Evolutionary conservation across 2,113 vertebrate genomes (phyloP).

Genomic region (Nothobranchius kuhntae): DNA sequence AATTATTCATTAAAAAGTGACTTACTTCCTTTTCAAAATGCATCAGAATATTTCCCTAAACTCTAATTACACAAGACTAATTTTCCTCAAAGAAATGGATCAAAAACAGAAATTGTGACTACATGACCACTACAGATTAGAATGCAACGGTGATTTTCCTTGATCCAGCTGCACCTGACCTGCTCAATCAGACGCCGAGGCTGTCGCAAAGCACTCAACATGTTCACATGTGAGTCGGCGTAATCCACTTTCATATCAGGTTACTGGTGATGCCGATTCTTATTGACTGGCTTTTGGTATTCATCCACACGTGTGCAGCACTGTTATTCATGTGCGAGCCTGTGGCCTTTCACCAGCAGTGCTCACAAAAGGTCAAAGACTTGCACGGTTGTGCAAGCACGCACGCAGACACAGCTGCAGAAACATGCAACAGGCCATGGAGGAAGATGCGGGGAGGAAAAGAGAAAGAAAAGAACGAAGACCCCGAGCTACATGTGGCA

Average conservation of each 20-base stretch:
- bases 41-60: neutral
- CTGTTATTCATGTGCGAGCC: constrained; percentile 65
- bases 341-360: constrained; percentile 63
- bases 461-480: constrained; percentile 35
- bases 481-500: constrained; percentile 16
- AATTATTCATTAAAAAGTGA: neutral
- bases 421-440: constrained; percentile 19
- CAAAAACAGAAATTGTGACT: neutral
- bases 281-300: constrained; percentile 48
- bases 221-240: constrained; percentile 9
- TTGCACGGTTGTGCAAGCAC: constrained; percentile 1
- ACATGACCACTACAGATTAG: neutral
- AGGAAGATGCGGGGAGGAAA: constrained; percentile 15
- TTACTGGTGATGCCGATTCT: constrained; percentile 46
- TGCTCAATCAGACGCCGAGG: constrained; percentile 5
- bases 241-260: constrained; percentile 38
- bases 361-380: constrained; percentile 59
- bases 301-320: constrained; percentile 54
- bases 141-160: neutral
- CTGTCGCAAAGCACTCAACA: constrained; percentile 3
- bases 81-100: neutral
- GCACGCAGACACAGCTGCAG: constrained; percentile 10
- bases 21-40: neutral
- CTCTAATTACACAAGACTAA: neutral
- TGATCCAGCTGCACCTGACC: constrained; percentile 19